Evolutionary conservation across 2,888 invertebrate genomes (phyloP), one percentile per base, ranked within the genome.

Genomic region (Galeruca laticollis): DNA sequence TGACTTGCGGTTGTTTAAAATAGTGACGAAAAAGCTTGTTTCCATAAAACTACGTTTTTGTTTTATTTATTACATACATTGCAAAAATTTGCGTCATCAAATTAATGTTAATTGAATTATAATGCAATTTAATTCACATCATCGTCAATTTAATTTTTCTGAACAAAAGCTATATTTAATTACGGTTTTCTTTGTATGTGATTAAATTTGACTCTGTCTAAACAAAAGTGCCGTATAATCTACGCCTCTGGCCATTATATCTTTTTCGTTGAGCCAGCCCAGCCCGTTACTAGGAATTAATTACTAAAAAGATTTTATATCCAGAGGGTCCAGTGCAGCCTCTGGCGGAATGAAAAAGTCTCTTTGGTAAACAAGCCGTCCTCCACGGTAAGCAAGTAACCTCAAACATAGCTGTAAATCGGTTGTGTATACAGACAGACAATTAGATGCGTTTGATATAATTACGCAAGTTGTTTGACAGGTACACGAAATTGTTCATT

Each of bases 231-330:
- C 11, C 10, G 26, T 15, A 37, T 18, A 40, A 15, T 49, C 60
- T 49, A 51, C 52, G 62, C 62, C 52, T 37, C 20, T 62, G 60
- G 62, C 56, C 60, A 18, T 62, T 60, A 57, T 20, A 51, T 57
- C 52, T 70, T 61, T 69, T 61, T 31, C 20, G n/a, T 11, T 47
- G 60, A 31, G 26, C 15, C 9, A 10, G 13, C 15, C 66, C 51
- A 63, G 43, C 65, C 65, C 68, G 71, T 72, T 75, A 76, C 75
- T 69, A 74, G 71, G 76, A 76, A 77, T 76, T 77, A 77, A 77
- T 77, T 77, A 77, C 69, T 64, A 69, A 64, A 69, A 75, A 74
- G 76, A 74, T 75, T 76, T 75, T 72, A 62, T 72, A 73, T 73
- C 71, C 69, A 66, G 69, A 70, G 73, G 73, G 56, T 62, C 35